Evolutionary conservation across 2,113 vertebrate genomes (phyloP).

Genomic region (Bubo blakistoni): DNA sequence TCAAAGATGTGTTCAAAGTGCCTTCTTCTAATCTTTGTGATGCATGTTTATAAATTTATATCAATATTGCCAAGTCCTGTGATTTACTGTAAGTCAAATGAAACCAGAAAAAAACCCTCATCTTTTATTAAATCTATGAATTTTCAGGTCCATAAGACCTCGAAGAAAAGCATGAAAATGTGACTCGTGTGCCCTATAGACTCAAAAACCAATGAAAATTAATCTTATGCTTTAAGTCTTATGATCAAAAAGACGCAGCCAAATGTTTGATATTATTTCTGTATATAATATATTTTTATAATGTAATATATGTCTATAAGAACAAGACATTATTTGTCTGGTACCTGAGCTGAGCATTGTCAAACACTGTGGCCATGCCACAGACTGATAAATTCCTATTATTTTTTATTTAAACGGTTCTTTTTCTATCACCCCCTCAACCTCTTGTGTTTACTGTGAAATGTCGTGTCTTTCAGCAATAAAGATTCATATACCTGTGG

Average conservation of each 20-base stretch:
- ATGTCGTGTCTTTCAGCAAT: background rate
- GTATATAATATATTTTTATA: background rate
- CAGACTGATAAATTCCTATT: background rate
- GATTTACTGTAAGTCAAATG: background rate
- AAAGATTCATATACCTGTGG: conserved; percentile 36
- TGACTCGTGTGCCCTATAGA: background rate
- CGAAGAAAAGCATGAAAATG: background rate
- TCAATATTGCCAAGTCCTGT: background rate
- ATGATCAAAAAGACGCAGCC: background rate
- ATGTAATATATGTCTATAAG: background rate
- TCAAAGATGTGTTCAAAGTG: background rate
- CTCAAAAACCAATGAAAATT: background rate
- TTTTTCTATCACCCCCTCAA: background rate
- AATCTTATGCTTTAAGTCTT: background rate
- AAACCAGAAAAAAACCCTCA: background rate
- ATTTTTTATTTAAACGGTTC: background rate
- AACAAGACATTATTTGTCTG: background rate
- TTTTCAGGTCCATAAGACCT: background rate
- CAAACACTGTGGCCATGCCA: background rate
- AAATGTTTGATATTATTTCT: background rate
- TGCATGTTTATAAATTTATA: background rate
- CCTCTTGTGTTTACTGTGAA: conserved; percentile 19
- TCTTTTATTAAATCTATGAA: conserved; percentile 10
- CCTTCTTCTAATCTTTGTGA: background rate
- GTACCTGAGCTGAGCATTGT: background rate